Conservation (phyloP, 2,113 vertebrate species). For the Microcebus griseorufus region DNA sequence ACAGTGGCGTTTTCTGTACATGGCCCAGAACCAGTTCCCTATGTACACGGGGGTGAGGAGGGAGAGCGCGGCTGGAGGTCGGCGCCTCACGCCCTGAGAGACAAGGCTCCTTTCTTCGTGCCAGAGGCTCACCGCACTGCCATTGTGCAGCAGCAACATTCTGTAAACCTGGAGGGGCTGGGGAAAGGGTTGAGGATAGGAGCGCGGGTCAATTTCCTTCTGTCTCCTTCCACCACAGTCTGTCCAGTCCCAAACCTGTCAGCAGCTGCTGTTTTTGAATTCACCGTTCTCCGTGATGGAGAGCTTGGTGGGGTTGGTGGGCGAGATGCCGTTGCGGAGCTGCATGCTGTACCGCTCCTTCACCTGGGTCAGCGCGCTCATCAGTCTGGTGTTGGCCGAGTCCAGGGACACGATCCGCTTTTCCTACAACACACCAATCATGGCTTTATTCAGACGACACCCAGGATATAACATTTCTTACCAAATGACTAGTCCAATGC, state of each 20-base stretch:
- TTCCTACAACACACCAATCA: constrained; percentile 90
- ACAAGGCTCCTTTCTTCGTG: constrained; percentile 74
- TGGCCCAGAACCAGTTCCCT: too few relatives aligned
- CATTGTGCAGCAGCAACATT: constrained; percentile 74
- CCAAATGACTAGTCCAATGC: neutral
- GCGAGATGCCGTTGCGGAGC: constrained; percentile 93
- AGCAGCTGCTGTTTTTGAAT: constrained; percentile 99
- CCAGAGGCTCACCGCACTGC: constrained; percentile 57
- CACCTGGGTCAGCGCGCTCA: constrained; percentile 96
- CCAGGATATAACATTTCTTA: fast-evolving
- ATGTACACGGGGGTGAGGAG: too few relatives aligned
- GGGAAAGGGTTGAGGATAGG: constrained; percentile 28
- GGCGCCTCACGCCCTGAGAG: constrained; percentile 71
- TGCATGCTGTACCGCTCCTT: constrained; percentile 96
- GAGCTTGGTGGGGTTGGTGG: constrained; percentile 95
- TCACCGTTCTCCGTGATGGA: constrained; percentile 99
- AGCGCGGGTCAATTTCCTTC: constrained; percentile 15
- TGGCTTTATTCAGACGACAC: constrained; percentile 13
- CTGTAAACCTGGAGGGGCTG: constrained; percentile 73
- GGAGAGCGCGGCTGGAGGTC: constrained; percentile 44
- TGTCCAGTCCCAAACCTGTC: constrained; percentile 67
- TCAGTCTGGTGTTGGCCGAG: constrained; percentile 94
- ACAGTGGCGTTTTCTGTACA: too few relatives aligned
- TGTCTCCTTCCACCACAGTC: constrained; percentile 43
- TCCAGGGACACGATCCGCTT: constrained; percentile 95